phyloP scores from a whole-genome alignment of 1,140 invertebrate species.

The Lepeophtheirus salmonis region DNA sequence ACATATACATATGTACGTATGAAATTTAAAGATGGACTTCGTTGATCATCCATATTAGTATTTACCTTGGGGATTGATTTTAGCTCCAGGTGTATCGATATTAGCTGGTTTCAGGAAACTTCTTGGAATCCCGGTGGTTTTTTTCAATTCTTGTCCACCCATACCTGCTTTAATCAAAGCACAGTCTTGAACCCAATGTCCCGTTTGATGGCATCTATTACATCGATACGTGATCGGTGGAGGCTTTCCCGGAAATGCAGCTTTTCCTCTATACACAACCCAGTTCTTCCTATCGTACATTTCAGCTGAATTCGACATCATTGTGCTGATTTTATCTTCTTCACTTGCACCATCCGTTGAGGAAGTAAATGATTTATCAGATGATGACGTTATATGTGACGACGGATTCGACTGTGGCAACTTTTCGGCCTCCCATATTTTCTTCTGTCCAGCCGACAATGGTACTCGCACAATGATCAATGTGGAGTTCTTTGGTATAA shows the following conservation, averaged over 20 bases:
- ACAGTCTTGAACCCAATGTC: conserved; percentile 90
- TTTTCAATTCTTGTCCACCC: conserved; percentile 47
- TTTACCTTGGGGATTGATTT: conserved; percentile 57
- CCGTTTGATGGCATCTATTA: conserved; percentile 69
- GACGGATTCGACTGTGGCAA: neutral
- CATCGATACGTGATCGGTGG: conserved; percentile 74
- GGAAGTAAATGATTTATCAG: neutral
- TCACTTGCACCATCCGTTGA: conserved; percentile 45
- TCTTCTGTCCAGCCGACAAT: conserved; percentile 34
- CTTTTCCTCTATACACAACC: conserved; percentile 44
- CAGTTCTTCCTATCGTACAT: conserved; percentile 92
- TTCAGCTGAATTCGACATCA: conserved; percentile 85
- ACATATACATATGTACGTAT: no score
- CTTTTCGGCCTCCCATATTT: conserved; percentile 35
- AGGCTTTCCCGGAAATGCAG: conserved; percentile 60
- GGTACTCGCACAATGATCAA: conserved; percentile 81
- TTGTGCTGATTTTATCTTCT: conserved; percentile 87
- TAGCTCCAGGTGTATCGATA: conserved; percentile 65
- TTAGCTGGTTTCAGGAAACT: conserved; percentile 86
- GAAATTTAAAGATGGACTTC: no score
- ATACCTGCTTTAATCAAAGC: conserved; percentile 35
- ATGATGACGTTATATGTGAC: no score
- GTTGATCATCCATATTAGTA: no score
- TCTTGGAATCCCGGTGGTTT: conserved; percentile 87
- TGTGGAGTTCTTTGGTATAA: conserved; percentile 90